These are phyloP conservation scores for Fragum sueziense DNA, from an alignment of 2,888 invertebrate species.

Conservation along the genomic window DNA sequence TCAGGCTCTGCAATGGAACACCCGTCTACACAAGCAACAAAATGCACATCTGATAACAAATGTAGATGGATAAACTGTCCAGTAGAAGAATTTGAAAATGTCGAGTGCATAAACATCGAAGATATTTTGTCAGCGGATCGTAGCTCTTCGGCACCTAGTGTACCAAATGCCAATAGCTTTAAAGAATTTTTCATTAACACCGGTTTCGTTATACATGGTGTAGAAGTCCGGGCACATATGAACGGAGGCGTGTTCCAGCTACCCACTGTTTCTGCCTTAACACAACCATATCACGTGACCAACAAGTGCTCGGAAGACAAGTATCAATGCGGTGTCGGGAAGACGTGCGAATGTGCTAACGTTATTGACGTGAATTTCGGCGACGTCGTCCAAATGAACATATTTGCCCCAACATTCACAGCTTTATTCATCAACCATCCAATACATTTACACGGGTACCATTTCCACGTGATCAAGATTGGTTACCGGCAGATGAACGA, in stretches of 20 bases:
- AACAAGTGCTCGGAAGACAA: constrained; percentile 49
- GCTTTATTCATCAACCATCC: constrained; percentile 67
- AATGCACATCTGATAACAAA: constrained; percentile 51
- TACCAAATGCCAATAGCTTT: constrained; percentile 29
- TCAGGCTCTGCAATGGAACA: constrained; percentile 49
- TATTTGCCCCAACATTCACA: constrained; percentile 63
- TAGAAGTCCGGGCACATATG: constrained; percentile 44
- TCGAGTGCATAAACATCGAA: constrained; percentile 56
- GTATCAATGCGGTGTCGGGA: constrained; percentile 48
- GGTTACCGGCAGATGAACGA: constrained; percentile 62
- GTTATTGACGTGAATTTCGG: constrained; percentile 53
- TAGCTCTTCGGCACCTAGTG: constrained; percentile 27
- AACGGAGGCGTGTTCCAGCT: constrained; percentile 55
- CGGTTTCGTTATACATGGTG: constrained; percentile 58
- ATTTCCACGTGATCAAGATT: constrained; percentile 72
- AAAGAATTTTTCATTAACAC: constrained; percentile 71
- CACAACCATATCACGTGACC: constrained; percentile 60
- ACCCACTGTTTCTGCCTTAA: constrained; percentile 58
- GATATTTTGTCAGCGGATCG: constrained; percentile 39
- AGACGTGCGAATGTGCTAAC: constrained; percentile 63
- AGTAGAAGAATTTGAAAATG: constrained; percentile 28
- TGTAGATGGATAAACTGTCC: constrained; percentile 69
- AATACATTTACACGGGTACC: constrained; percentile 75
- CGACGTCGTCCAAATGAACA: constrained; percentile 66
- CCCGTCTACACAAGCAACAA: constrained; percentile 37